phyloP scores from a whole-genome alignment of 2,113 vertebrate genomes.

The Chamaea fasciata region DNA sequence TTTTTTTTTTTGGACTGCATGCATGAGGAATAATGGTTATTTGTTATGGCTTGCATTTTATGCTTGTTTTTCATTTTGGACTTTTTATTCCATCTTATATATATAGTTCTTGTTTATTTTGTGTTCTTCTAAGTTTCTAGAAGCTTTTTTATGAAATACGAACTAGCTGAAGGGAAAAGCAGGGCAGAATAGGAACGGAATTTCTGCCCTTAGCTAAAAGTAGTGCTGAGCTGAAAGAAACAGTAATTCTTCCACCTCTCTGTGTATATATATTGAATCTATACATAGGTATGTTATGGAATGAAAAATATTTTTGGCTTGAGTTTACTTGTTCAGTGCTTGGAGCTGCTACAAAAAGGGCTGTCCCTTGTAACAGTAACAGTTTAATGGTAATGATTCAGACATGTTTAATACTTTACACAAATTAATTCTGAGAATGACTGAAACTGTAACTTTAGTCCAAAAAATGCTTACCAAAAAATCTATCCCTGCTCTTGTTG shows the following conservation, averaged over 20 bases:
- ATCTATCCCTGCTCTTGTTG: background rate
- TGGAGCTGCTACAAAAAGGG: background rate
- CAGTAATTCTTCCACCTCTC: background rate
- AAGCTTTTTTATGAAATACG: background rate
- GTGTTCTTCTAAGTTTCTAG: background rate
- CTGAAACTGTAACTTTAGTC: background rate
- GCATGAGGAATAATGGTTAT: background rate
- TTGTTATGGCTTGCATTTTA: background rate
- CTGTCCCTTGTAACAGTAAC: background rate
- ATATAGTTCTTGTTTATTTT: background rate
- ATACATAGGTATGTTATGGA: background rate
- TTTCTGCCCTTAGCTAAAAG: background rate
- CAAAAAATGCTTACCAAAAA: background rate
- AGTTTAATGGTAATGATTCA: background rate
- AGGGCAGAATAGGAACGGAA: background rate
- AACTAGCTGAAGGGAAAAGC: background rate
- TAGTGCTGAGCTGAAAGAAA: background rate
- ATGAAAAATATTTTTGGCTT: background rate
- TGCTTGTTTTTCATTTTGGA: background rate
- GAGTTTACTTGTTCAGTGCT: background rate
- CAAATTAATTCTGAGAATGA: background rate
- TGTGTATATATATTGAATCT: background rate
- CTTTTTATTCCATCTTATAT: background rate
- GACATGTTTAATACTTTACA: accelerated
- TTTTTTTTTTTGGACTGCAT: too few species aligned